Conservation (phyloP, 2,888 invertebrate genomes). For the Tenthredo mesomela region DNA sequence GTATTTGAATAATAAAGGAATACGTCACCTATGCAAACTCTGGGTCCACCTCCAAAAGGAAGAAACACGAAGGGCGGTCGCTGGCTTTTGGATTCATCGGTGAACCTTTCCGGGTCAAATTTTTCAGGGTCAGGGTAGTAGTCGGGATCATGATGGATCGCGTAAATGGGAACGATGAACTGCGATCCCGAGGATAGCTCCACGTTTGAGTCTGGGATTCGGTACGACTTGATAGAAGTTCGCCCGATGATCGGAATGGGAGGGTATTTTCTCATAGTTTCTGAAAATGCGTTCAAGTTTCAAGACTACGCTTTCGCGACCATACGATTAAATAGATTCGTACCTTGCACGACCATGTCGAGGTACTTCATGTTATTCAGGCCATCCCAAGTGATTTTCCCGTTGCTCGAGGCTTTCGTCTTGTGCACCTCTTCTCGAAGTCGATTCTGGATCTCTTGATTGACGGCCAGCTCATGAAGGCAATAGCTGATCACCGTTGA, state of each 20-base stretch:
- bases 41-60: slow-evolving; percentile 78
- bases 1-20: neutral
- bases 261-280: slow-evolving; percentile 78
- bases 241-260: slow-evolving; percentile 74
- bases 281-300: slow-evolving; percentile 62
- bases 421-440: slow-evolving; percentile 37
- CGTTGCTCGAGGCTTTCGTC: slow-evolving; percentile 1
- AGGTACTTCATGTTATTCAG: slow-evolving; percentile 76
- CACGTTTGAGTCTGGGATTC: slow-evolving; percentile 72
- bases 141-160: slow-evolving; percentile 76
- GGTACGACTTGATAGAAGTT: slow-evolving; percentile 69
- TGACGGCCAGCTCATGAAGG: slow-evolving; percentile 37
- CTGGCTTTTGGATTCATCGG: slow-evolving; percentile 65
- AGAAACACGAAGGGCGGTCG: slow-evolving; percentile 72
- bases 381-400: slow-evolving; percentile 55
- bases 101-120: slow-evolving; percentile 79
- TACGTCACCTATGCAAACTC: slow-evolving; percentile 77
- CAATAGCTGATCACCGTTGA: slow-evolving; percentile 37
- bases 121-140: slow-evolving; percentile 76
- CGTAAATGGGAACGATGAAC: slow-evolving; percentile 69
- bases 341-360: slow-evolving; percentile 75
- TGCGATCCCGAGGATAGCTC: slow-evolving; percentile 70
- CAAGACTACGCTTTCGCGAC: too few relatives aligned
- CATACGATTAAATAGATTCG: slow-evolving; percentile 68
- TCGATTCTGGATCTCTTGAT: slow-evolving; percentile 35